phyloP scores from a whole-genome alignment of 2,888 invertebrate species.

The Allacma fusca region DNA sequence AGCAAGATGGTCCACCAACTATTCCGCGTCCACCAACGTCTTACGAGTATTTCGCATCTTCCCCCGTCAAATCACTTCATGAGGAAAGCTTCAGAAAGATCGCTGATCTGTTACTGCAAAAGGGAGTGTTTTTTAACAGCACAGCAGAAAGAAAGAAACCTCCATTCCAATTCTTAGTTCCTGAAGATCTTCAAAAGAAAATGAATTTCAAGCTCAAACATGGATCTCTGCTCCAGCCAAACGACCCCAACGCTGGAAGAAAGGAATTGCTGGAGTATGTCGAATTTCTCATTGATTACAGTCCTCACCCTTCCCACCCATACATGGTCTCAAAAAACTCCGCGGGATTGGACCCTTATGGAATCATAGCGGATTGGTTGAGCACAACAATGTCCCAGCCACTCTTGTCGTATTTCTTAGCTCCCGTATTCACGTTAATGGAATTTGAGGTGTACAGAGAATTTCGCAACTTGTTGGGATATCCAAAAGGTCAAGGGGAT shows the following conservation, averaged over 20 bases:
- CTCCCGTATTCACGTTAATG: slow-evolving; percentile 49
- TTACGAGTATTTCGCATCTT: slow-evolving; percentile 2
- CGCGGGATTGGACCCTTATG: slow-evolving; percentile 45
- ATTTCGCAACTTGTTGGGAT: slow-evolving; percentile 26
- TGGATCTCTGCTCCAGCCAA: background rate
- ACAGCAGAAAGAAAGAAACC: background rate
- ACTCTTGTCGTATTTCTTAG: slow-evolving; percentile 28
- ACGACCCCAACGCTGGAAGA: background rate
- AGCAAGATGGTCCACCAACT: no score
- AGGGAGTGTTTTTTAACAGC: slow-evolving; percentile 28
- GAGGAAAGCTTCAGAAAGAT: slow-evolving; percentile 21
- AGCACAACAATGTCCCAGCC: slow-evolving; percentile 25
- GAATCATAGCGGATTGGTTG: slow-evolving; percentile 46
- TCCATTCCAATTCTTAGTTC: slow-evolving; percentile 21
- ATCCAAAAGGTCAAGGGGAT: slow-evolving; percentile 30
- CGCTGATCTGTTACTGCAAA: slow-evolving; percentile 17
- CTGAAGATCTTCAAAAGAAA: slow-evolving; percentile 1
- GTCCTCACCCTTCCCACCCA: slow-evolving; percentile 34
- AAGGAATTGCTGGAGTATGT: slow-evolving; percentile 7
- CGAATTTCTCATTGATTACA: slow-evolving; percentile 33
- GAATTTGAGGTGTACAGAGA: slow-evolving; percentile 28
- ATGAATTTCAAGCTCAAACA: slow-evolving; percentile 13
- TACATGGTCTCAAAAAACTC: slow-evolving; percentile 24
- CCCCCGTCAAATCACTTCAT: slow-evolving; percentile 23
- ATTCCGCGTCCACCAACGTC: slow-evolving; percentile 14